These are phyloP conservation scores for Himalopsyche tibetana DNA, from an alignment of 2,888 invertebrate species.

Conservation along the genomic window DNA sequence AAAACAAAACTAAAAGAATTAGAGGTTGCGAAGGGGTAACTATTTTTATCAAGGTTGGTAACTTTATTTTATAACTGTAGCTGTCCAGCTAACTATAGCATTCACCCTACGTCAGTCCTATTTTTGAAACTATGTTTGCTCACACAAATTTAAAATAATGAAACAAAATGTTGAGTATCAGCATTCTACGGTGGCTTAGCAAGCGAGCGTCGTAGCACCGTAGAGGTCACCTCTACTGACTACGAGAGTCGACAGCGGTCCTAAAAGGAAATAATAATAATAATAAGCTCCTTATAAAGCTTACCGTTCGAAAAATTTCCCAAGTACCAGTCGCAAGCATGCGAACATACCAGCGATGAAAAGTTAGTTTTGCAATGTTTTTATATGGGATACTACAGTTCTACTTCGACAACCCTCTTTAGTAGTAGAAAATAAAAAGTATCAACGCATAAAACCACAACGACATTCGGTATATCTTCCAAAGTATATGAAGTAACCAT, in stretches of 20 bases:
- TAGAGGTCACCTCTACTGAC: constrained; percentile 28
- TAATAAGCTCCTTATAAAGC: constrained; percentile 53
- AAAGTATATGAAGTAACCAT: too few species aligned
- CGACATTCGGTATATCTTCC: too few species aligned
- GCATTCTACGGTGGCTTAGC: neutral
- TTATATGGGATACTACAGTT: constrained; percentile 28
- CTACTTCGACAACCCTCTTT: neutral
- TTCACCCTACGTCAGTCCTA: too few species aligned
- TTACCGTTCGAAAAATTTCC: constrained; percentile 41
- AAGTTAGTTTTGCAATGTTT: constrained; percentile 51
- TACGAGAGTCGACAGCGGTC: neutral
- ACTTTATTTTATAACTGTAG: too few species aligned
- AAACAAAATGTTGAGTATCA: too few species aligned
- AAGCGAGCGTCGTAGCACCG: neutral
- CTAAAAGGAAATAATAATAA: constrained; percentile 24
- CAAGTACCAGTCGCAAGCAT: constrained; percentile 42
- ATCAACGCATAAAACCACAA: neutral
- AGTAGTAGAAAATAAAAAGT: constrained; percentile 1
- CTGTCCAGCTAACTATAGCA: too few species aligned
- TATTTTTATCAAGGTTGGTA: too few species aligned
- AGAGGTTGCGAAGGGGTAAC: too few species aligned
- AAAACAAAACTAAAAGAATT: too few species aligned
- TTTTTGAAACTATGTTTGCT: too few species aligned
- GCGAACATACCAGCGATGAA: constrained; percentile 39
- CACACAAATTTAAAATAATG: too few species aligned